A percentile compares a stretch with the other conserved stretches of the same genome.
These are phyloP conservation scores for Percopsis transmontana DNA, from an alignment of 2,113 vertebrate species.

Conservation along the genomic window DNA sequence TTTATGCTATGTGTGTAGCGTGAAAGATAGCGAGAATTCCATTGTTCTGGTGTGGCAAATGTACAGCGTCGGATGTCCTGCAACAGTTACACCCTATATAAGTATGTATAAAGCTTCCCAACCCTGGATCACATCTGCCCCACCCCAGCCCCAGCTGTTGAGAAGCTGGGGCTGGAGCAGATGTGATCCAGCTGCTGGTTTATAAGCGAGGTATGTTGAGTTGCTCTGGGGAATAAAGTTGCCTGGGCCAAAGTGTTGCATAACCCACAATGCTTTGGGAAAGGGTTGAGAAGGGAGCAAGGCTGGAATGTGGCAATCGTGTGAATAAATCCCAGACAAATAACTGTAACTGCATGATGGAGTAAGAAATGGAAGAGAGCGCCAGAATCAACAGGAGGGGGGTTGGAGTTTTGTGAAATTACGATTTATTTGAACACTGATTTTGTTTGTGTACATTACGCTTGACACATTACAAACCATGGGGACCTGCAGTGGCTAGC, in stretches of 20 bases:
- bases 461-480: background rate
- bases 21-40: conserved; percentile 5
- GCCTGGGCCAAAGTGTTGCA: conserved; percentile 17
- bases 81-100: background rate
- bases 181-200: conserved; percentile 44
- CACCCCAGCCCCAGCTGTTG: conserved; percentile 1
- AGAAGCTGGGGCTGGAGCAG: conserved; percentile 27
- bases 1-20: background rate
- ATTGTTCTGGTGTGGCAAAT: conserved; percentile 36
- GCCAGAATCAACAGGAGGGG: background rate
- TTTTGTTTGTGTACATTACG: background rate
- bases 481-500: background rate
- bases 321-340: conserved; percentile 39
- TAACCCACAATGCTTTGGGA: conserved; percentile 41
- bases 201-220: conserved; percentile 18
- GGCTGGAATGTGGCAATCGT: conserved; percentile 45
- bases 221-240: conserved; percentile 22
- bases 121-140: background rate
- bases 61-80: conserved; percentile 5
- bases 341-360: conserved; percentile 3
- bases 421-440: background rate
- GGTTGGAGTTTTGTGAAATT: conserved; percentile 3
- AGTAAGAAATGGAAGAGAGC: conserved; percentile 23
- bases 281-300: background rate
- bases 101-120: background rate